Base-by-base conservation (phyloP, 2,113 vertebrate genomes). In the Vireo altiloquus region DNA sequence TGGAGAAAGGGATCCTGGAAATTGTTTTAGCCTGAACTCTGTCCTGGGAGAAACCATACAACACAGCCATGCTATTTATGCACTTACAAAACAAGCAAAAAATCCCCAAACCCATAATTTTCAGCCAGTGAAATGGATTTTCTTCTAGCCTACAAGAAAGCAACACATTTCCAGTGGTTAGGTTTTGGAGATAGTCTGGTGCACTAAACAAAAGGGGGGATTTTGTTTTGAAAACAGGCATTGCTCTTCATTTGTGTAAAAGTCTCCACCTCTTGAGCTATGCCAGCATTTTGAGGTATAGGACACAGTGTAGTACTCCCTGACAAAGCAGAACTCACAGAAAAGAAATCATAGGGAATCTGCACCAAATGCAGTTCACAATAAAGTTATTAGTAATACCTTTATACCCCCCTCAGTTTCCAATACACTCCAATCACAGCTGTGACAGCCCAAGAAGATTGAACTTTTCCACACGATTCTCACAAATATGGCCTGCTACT, bases 391-490 rank as follows among this genome's bases (percentile, higher is more conserved):
- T 60, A 87, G 47, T 71, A 92, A 87, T 75, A 94, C 78, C 61
- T 95, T 86, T 82, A 70, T 46, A 89, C 53, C 30, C 28, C 40
- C 5, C 89, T 77, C 76, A 47, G 49, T 92, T 96, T 94, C 91
- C 82, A 82, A 53, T 65, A 74, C 1, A 2, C 44, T 93, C 78
- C 91, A 93, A 57, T 89, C 85, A 57, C 3, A 8, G 97, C 97
- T 98, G 97, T 96, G 97, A 97, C 98, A 98, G 98, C 98, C 97
- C 97, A 98, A 98, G 98, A 98, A 99, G 99, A 98, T 92, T 98
- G 98, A 98, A 98, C 98, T 98, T 96, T 98, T 98, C 98, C 97
- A 97, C 97, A 98, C 98, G 97, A 98, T 98, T 98, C 98, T 98
- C 98, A 95, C 97, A 98, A 97, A 98, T 98, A 98, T 98, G 97